These are phyloP conservation scores for Batillaria attramentaria DNA, from an alignment of 1,140 invertebrate genomes.

Conservation along the genomic window DNA sequence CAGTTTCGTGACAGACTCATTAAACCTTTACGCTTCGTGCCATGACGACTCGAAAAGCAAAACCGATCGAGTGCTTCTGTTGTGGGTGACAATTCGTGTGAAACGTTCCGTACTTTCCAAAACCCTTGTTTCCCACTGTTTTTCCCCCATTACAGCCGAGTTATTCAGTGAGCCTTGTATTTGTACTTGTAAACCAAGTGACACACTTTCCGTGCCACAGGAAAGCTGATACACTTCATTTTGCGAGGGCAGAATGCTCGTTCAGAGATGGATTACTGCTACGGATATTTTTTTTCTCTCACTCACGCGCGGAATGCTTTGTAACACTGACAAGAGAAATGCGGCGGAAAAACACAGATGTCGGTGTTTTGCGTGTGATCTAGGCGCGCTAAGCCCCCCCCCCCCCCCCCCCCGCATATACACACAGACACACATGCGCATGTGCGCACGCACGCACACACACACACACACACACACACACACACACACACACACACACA, in stretches of 20 bases:
- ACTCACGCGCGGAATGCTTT: too few species aligned
- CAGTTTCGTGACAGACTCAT: neutral
- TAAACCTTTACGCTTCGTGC: neutral
- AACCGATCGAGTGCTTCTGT: neutral
- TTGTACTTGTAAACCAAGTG: too few species aligned
- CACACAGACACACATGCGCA: neutral
- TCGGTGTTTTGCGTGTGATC: neutral
- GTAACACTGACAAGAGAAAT: neutral
- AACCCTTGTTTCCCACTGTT: neutral
- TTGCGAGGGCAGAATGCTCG: neutral
- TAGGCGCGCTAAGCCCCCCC: neutral
- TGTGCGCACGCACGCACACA: neutral
- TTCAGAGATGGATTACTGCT: too few species aligned
- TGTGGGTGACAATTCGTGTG: neutral
- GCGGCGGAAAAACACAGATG: neutral
- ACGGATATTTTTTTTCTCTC: too few species aligned
- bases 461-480: neutral
- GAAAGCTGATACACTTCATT: too few species aligned
- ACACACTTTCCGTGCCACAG: too few species aligned
- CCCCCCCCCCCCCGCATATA: neutral
- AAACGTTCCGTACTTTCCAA: neutral
- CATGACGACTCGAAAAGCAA: neutral
- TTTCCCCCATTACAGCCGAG: neutral
- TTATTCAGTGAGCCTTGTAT: neutral
- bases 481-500: conserved; percentile 5